Evolutionary conservation across 1,140 invertebrate genomes (phyloP), one percentile per base, ranked within the genome.

Genomic region (Manduca sexta): DNA sequence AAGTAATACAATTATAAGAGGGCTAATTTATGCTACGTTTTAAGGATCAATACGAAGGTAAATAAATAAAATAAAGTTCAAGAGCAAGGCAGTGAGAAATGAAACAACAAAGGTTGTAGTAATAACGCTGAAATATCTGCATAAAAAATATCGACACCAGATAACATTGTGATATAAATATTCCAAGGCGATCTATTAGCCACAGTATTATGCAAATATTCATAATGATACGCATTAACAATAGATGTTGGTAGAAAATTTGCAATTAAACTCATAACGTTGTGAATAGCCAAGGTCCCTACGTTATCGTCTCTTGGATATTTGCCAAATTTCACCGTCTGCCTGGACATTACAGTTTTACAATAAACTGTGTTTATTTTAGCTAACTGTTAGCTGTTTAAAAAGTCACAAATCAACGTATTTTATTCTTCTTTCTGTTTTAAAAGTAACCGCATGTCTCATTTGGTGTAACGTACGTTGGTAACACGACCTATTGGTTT

Each of bases 351-450:
- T 34, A 5, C 11, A 31, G 29, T 47, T 49, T 56, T 55, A 58
- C 60, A 58, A 62, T 62, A 47, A 56, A 56, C 50, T 44, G 14
- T 48, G 55, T 52, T 54, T 62, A 58, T 62, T 62, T 62, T 62
- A 38, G 46, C 40, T 49, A 49, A 58, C 49, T 50, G 49, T 48
- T 38, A 15, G 40, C 48, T 50, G 47, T 48, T 56, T 57, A 49
- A 45, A 52, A 40, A 57, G 52, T 52, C 46, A 46, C 45, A 52
- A 52, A 52, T 49, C 49, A 52, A 48, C 33, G 18, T 43, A 29
- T 43, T 14, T 43, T 35, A 26, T 35, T 4, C 13, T 14, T 43
- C 18, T 12, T 21, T 43, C 21, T 30, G 21, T 29, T 43, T 49
- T 35, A 45, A 53, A 45, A 48, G 41, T 35, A 49, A 21, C 41